Conservation (phyloP, 2,113 vertebrate species). For the Passer domesticus region DNA sequence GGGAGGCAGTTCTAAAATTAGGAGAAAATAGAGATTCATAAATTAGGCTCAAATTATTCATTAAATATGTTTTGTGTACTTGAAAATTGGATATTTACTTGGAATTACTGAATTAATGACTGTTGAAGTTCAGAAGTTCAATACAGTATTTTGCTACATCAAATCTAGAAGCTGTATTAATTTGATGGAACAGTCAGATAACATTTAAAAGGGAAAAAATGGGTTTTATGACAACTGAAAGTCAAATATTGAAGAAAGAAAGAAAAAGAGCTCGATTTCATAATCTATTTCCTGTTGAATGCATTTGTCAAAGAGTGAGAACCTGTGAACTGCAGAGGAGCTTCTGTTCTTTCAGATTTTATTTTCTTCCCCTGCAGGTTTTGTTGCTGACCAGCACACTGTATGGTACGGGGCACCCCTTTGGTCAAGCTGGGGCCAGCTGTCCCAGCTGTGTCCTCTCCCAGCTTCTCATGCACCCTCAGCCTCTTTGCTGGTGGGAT, state of each 20-base stretch:
- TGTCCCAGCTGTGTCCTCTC: background rate
- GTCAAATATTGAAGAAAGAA: background rate
- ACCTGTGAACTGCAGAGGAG: background rate
- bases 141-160: background rate
- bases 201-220: background rate
- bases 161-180: background rate
- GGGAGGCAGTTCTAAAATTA: background rate
- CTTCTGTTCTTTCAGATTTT: background rate
- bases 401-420: background rate
- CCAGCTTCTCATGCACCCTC: background rate
- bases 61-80: background rate
- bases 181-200: background rate
- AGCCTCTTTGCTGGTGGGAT: fast-evolving
- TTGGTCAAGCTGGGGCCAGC: background rate
- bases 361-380: background rate
- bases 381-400: background rate
- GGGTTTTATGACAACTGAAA: background rate
- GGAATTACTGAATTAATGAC: background rate
- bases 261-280: background rate
- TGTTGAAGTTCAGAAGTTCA: background rate
- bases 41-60: background rate
- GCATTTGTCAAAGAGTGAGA: background rate
- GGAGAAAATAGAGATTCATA: background rate
- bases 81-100: background rate
- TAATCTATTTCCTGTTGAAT: background rate